These are phyloP conservation scores for Corvus moneduloides DNA, from an alignment of 2,113 vertebrate species.

Conservation along the genomic window DNA sequence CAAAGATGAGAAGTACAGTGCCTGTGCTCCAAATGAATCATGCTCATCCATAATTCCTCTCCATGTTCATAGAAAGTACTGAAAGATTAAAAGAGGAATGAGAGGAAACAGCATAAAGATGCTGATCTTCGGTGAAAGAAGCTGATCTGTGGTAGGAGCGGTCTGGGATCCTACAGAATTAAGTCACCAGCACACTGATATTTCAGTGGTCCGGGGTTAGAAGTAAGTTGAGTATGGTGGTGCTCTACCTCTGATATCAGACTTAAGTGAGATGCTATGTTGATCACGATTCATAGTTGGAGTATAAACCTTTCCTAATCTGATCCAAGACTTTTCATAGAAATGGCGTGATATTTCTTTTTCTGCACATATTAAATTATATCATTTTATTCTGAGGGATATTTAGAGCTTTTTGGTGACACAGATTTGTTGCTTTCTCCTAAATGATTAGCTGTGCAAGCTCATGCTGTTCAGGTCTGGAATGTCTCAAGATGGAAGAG, in stretches of 20 bases:
- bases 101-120: not conserved
- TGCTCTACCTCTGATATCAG: not conserved
- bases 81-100: not conserved
- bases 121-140: not conserved
- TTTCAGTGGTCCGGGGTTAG: not conserved
- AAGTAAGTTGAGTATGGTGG: not conserved
- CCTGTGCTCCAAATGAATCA: fast-evolving
- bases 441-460: slow-evolving; percentile 19
- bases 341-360: not conserved
- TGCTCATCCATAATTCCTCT: not conserved
- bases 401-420: not conserved
- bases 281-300: not conserved
- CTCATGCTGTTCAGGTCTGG: not conserved
- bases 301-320: not conserved
- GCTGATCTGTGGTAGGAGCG: not conserved
- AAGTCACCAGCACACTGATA: not conserved
- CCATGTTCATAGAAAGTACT: not conserved
- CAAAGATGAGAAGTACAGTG: not conserved
- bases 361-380: not conserved
- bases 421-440: not conserved
- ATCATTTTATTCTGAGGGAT: not conserved
- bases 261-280: not conserved
- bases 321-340: not conserved
- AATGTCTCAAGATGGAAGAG: slow-evolving; percentile 31
- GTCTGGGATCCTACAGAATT: not conserved